These are phyloP conservation scores for Trematomus loennbergii DNA, from an alignment of 2,113 vertebrate genomes.

Conservation along the genomic window DNA sequence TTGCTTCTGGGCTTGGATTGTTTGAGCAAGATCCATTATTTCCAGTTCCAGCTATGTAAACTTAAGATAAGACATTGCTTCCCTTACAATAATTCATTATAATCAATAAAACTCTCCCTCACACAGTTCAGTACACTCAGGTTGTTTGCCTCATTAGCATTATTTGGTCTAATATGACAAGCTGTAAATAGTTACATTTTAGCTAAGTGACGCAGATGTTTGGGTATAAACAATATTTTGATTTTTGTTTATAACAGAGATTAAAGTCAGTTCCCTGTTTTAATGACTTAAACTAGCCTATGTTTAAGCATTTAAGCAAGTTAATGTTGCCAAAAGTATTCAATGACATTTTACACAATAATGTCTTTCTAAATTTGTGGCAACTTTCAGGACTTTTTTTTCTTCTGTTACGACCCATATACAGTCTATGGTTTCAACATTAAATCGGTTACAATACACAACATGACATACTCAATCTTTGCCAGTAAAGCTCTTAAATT, in stretches of 20 bases:
- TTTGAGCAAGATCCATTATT: neutral
- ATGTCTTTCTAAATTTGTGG: neutral
- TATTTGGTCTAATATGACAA: neutral
- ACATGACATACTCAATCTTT: neutral
- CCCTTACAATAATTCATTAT: neutral
- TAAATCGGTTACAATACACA: neutral
- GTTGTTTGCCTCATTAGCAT: neutral
- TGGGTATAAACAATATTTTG: neutral
- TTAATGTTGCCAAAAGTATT: neutral
- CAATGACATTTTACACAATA: neutral
- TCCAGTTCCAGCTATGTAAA: neutral
- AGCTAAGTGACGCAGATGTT: neutral
- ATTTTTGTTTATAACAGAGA: neutral
- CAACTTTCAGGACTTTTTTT: neutral
- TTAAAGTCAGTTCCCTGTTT: neutral
- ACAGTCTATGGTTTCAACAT: too few species aligned
- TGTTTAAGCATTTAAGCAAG: constrained; percentile 1
- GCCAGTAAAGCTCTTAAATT: neutral
- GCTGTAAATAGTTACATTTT: neutral
- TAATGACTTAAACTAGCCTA: neutral
- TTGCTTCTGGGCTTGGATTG: too few species aligned
- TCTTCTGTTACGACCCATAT: too few species aligned
- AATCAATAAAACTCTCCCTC: neutral
- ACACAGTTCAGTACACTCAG: neutral
- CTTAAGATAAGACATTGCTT: neutral